Evolutionary conservation across 2,888 invertebrate genomes (phyloP), one percentile per base, ranked within the genome.

Genomic region (Marasmarcha lunaedactyla): DNA sequence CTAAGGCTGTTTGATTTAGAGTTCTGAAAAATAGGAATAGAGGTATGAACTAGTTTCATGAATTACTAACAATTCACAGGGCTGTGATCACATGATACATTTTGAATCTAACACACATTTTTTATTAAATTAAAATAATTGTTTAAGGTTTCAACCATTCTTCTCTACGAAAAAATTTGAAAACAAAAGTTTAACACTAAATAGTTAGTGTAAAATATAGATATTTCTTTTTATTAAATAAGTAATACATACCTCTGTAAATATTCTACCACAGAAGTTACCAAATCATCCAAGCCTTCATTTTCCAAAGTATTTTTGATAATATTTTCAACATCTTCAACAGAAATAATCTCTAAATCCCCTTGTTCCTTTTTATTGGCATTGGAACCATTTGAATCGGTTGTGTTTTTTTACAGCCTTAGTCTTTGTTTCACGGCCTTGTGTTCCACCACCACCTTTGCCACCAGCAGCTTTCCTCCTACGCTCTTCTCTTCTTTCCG

Each of bases 381-480:
- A 46, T 57, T 60, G 6, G 57, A 54, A 37, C 72, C 76, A 15
- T 56, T 86, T 87, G n/a, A 79, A 73, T 68, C 86, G 56, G 71
- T 78, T 71, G 64, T 89, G 89, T 74, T 95, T 97, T 61, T 97
- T 97, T 0, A 92, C 92, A 1, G 95, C 92, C 63, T 95, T 97
- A 0, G 95, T 97, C 84, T 96, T 97, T 0, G 95, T 95, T 84
- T 98, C 97, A 30, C 97, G 86, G 0, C 97, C 97, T 68, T 97
- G 97, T 9, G 91, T 88, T 1, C 97, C 97, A 11, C 97, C 96
- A 10, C 97, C 97, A 37, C 90, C 90, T 84, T 96, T 97, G 1
- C 95, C 95, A 15, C 89, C 88, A 3, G 90, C 79, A 1, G 95
- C 95, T 65, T 95, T 96, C 60, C 93, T 93, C 42, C 95, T 87